Percentiles rank a stretch among this genome's conserved stretches.
Conservation (phyloP, 2,797 vertebrate species). For the Anguilla megastoma region DNA sequence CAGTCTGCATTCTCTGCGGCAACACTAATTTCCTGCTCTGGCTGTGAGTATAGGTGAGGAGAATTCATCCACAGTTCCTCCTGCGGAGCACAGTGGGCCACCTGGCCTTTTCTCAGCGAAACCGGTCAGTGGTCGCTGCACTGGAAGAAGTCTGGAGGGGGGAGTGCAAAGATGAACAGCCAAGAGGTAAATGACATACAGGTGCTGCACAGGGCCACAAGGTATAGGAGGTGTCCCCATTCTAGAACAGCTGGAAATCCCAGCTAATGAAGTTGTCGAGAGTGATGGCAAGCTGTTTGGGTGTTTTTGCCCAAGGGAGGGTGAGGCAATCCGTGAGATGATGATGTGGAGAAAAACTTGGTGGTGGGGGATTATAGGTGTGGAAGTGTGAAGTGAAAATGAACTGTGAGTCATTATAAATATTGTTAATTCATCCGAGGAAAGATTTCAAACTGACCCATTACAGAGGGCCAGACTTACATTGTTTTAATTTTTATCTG, state of each 20-base stretch:
- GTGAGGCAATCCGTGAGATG: conserved; percentile 30
- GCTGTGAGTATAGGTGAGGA: background rate
- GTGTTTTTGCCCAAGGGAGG: conserved; percentile 26
- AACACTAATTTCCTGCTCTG: background rate
- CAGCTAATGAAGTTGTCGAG: conserved; percentile 36
- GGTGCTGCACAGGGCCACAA: background rate
- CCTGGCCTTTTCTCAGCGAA: background rate
- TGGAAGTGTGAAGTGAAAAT: background rate
- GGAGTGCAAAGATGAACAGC: background rate
- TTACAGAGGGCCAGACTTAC: background rate
- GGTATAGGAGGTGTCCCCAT: background rate
- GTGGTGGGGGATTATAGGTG: background rate
- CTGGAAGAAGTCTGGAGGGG: background rate
- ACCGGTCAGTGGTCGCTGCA: background rate
- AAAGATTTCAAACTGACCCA: background rate
- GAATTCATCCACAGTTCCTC: background rate
- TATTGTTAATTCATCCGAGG: background rate
- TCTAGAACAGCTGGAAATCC: conserved; percentile 31
- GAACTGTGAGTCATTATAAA: background rate
- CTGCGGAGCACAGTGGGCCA: background rate
- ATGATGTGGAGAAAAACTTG: background rate
- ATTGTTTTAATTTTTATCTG: background rate
- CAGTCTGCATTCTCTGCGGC: background rate
- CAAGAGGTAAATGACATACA: background rate
- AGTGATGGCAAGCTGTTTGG: conserved; percentile 31